phyloP scores from a whole-genome alignment of 1,140 invertebrate genomes.

The Listronotus oregonensis region DNA sequence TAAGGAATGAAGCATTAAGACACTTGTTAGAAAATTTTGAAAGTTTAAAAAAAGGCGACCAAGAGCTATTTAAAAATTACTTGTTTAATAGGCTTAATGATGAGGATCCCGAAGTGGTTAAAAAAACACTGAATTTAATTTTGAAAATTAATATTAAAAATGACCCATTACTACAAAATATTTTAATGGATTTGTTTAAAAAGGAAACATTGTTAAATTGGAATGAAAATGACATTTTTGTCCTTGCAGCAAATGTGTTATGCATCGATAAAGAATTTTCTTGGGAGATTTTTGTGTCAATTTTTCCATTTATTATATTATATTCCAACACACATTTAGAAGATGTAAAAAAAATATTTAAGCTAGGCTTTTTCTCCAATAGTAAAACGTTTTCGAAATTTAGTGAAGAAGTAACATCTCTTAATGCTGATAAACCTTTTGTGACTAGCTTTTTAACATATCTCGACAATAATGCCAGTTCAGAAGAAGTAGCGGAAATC shows the following conservation, averaged over 20 bases:
- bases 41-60: constrained; percentile 58
- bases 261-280: constrained; percentile 25
- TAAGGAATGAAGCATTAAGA: constrained; percentile 66
- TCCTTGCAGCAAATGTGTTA: constrained; percentile 15
- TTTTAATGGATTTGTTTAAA: constrained; percentile 36
- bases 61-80: constrained; percentile 62
- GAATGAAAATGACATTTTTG: constrained; percentile 22
- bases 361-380: constrained; percentile 37
- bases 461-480: neutral
- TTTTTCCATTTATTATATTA: constrained; percentile 66
- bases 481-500: neutral
- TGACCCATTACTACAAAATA: constrained; percentile 27
- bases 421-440: constrained; percentile 1
- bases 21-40: constrained; percentile 61
- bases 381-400: constrained; percentile 22
- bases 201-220: constrained; percentile 12
- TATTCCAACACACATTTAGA: constrained; percentile 56
- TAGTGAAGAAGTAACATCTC: neutral
- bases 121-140: constrained; percentile 55
- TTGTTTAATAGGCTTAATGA: constrained; percentile 64
- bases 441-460: neutral
- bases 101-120: constrained; percentile 61
- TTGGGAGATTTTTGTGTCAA: constrained; percentile 54
- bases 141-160: constrained; percentile 23
- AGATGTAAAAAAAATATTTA: constrained; percentile 57